These are phyloP conservation scores for Apodemia duryi DNA, from an alignment of 2,888 invertebrate genomes.

Conservation along the genomic window DNA sequence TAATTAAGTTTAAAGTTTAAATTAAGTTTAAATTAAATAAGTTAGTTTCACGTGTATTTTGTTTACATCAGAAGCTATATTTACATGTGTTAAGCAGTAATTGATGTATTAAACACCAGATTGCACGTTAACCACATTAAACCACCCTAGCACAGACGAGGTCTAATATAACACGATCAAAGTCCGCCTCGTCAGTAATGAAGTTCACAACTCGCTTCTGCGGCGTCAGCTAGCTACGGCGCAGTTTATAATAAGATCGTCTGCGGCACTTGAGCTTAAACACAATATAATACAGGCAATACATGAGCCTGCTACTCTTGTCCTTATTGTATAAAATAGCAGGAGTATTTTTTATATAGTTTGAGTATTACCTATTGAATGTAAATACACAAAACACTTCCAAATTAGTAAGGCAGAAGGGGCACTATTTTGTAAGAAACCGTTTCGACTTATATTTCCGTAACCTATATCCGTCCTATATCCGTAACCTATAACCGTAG, in stretches of 20 bases:
- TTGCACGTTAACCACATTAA: slow-evolving; percentile 18
- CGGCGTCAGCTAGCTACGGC: slow-evolving; percentile 3
- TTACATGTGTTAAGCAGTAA: slow-evolving; percentile 1
- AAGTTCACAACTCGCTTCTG: slow-evolving; percentile 19
- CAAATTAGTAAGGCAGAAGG: no score
- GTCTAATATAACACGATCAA: slow-evolving; percentile 23
- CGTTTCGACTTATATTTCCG: no score
- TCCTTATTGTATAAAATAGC: no score
- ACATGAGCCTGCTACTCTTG: no score
- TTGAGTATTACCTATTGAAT: no score
- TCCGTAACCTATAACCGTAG: no score
- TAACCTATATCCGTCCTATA: no score
- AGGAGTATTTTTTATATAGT: no score
- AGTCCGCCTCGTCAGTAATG: slow-evolving; percentile 18
- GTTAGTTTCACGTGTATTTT: background rate
- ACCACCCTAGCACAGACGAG: slow-evolving; percentile 16
- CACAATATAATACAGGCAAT: background rate
- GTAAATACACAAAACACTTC: no score
- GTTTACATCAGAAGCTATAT: background rate
- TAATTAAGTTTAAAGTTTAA: no score
- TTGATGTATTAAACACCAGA: slow-evolving; percentile 11
- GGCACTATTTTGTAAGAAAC: no score
- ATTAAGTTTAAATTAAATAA: no score
- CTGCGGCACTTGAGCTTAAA: background rate
- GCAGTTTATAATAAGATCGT: background rate